These are phyloP conservation scores for Drosophila novamexicana DNA, from an alignment of 1,140 invertebrate genomes.

Conservation along the genomic window DNA sequence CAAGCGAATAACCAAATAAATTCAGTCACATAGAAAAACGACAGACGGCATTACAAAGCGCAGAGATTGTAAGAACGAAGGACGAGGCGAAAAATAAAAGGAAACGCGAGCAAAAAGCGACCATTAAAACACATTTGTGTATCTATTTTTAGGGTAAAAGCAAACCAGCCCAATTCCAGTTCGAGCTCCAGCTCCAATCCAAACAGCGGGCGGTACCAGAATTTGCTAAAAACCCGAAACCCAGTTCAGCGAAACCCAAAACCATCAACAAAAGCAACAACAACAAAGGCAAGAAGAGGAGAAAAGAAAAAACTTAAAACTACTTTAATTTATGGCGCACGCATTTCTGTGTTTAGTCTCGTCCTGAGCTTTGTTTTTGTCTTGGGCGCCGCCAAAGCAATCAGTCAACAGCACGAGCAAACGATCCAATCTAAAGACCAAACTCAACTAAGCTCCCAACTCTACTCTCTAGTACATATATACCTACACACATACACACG, in stretches of 20 bases:
- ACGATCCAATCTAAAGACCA: conserved; percentile 20
- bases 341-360: conserved; percentile 73
- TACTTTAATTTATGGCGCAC: conserved; percentile 81
- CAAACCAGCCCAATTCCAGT: conserved; percentile 30
- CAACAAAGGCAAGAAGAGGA: conserved; percentile 6
- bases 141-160: conserved; percentile 77
- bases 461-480: conserved; percentile 5
- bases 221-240: conserved; percentile 30
- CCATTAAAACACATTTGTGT: conserved; percentile 83
- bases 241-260: conserved; percentile 34
- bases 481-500: neutral
- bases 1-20: conserved; percentile 66
- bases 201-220: conserved; percentile 45
- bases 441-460: conserved; percentile 7
- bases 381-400: conserved; percentile 62
- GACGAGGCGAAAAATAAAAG: conserved; percentile 49
- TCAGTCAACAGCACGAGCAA: conserved; percentile 69
- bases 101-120: conserved; percentile 64
- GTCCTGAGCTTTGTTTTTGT: conserved; percentile 29
- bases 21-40: conserved; percentile 80
- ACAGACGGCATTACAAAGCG: conserved; percentile 81
- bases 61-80: conserved; percentile 60
- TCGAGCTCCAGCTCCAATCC: conserved; percentile 15
- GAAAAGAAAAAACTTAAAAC: conserved; percentile 67
- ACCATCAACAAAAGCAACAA: conserved; percentile 34